Percentiles rank a stretch among this genome's conserved stretches.
Evolutionary conservation across 2,113 vertebrate genomes (phyloP).

Genomic region (Channa argus): DNA sequence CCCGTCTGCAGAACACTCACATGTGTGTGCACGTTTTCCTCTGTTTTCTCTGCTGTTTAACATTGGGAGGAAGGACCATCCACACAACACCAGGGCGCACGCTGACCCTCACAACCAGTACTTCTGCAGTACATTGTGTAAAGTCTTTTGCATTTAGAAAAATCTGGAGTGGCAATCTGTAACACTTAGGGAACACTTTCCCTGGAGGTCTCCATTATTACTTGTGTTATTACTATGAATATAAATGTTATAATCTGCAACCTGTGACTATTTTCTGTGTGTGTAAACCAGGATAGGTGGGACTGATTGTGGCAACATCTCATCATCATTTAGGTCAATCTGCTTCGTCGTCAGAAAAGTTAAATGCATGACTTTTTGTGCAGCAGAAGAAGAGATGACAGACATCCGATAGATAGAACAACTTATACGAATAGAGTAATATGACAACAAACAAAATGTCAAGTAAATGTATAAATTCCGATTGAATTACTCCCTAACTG

Average conservation of each 20-base stretch:
- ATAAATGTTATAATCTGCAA: too few species aligned
- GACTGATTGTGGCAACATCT: too few species aligned
- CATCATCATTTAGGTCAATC: too few species aligned
- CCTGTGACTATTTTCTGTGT: too few species aligned
- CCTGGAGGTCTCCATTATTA: too few species aligned
- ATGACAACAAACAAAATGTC: too few species aligned
- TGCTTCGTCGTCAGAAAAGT: too few species aligned
- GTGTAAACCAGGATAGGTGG: background rate
- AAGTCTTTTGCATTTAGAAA: background rate
- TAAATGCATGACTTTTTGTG: background rate
- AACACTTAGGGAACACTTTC: too few species aligned
- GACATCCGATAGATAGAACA: too few species aligned
- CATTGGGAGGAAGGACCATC: constrained; percentile 47
- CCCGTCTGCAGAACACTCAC: constrained; percentile 66
- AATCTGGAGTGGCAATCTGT: background rate
- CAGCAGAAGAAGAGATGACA: background rate
- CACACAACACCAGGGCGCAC: constrained; percentile 40
- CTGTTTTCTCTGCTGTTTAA: constrained; percentile 46
- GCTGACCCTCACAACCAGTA: constrained; percentile 34
- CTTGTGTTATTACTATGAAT: too few species aligned
- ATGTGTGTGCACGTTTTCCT: constrained; percentile 76
- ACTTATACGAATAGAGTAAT: too few species aligned
- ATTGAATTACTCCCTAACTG: background rate
- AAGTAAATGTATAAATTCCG: background rate
- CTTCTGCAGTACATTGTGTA: background rate